Conservation (phyloP, 2,113 vertebrate genomes). For the Lethenteron reissneri region DNA sequence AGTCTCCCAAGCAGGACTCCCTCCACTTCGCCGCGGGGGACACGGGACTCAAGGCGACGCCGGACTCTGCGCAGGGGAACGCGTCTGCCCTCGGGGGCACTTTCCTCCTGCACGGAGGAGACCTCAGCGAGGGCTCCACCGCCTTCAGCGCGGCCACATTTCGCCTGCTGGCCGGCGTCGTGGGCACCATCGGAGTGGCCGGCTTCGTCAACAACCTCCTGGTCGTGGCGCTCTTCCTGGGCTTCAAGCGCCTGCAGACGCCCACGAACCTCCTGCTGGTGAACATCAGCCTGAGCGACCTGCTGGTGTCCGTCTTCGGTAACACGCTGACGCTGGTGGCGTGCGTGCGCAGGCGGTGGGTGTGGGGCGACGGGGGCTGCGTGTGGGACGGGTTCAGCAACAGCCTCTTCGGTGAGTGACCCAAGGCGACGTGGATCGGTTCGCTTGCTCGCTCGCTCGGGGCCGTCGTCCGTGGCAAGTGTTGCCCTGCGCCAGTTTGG, state of each 20-base stretch:
- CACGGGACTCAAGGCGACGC: too few species aligned
- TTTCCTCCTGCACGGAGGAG: too few species aligned
- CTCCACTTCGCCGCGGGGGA: too few species aligned
- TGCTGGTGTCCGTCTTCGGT: conserved; percentile 43
- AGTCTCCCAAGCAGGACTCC: too few species aligned
- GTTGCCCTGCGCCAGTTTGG: too few species aligned
- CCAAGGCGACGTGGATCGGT: too few species aligned
- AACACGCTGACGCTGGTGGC: conserved; percentile 48
- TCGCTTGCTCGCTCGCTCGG: too few species aligned
- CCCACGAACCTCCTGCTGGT: conserved; percentile 47
- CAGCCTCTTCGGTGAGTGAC: conserved; percentile 55
- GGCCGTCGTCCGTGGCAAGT: too few species aligned
- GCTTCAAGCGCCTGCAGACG: conserved; percentile 44
- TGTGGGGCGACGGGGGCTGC: conserved; percentile 43
- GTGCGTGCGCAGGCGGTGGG: conserved; percentile 45
- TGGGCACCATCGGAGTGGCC: conserved; percentile 40
- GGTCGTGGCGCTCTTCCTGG: conserved; percentile 42
- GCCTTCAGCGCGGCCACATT: conserved; percentile 39
- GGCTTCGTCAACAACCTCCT: conserved; percentile 51
- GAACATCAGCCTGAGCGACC: conserved; percentile 49
- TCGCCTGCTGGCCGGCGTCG: conserved; percentile 41
- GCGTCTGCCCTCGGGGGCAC: too few species aligned
- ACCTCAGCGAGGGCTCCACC: too few species aligned
- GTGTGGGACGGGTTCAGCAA: conserved; percentile 68
- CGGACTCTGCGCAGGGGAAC: too few species aligned